phyloP scores from a whole-genome alignment of 2,113 vertebrate genomes.

The Amazona guildingii region DNA sequence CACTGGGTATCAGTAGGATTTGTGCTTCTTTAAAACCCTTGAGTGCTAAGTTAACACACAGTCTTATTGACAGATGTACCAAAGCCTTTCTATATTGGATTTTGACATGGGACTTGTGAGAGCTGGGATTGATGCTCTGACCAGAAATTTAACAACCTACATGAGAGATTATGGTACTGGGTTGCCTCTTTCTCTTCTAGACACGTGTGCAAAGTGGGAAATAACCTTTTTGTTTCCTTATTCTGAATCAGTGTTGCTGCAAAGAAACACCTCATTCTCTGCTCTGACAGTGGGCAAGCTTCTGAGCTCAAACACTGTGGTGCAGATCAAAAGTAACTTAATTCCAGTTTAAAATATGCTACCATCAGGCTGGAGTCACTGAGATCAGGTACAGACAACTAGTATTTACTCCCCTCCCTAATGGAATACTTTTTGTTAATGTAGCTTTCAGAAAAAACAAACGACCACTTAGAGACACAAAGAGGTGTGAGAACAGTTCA shows the following conservation, averaged over 20 bases:
- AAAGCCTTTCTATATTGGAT: background rate
- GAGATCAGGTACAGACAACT: background rate
- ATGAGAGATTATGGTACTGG: background rate
- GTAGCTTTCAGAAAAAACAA: constrained; percentile 33
- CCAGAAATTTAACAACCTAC: background rate
- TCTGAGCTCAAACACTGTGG: background rate
- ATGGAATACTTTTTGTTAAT: background rate
- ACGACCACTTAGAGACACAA: background rate
- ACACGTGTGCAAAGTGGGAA: background rate
- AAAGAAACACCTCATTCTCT: background rate
- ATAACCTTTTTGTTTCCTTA: background rate
- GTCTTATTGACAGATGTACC: background rate
- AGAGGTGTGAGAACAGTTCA: background rate
- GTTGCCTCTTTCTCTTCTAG: background rate
- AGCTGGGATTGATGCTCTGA: background rate
- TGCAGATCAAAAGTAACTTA: background rate
- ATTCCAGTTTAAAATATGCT: background rate
- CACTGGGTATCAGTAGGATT: background rate
- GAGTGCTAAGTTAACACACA: background rate
- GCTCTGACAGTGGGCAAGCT: background rate
- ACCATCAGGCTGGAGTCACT: background rate
- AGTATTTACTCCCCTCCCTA: background rate
- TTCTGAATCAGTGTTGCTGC: background rate
- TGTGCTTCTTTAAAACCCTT: background rate
- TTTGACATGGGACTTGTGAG: background rate